These are phyloP conservation scores for Cheilosia soror DNA, from an alignment of 2,888 invertebrate species.

Conservation along the genomic window DNA sequence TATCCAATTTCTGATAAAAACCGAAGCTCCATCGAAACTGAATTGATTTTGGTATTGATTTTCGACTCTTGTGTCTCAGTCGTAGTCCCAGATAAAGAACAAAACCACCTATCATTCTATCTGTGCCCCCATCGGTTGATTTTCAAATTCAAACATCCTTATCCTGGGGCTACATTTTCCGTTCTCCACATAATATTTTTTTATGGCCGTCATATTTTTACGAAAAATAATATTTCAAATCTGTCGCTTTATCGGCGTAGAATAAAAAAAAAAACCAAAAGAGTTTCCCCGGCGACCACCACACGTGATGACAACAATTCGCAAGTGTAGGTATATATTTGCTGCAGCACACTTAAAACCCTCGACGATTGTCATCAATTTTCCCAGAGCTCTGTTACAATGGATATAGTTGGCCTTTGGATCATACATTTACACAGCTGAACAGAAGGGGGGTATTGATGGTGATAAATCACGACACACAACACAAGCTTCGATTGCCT, in stretches of 20 bases:
- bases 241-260: slow-evolving; percentile 45
- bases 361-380: slow-evolving; percentile 52
- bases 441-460: neutral
- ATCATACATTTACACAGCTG: neutral
- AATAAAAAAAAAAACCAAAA: neutral
- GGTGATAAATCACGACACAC: slow-evolving; percentile 61
- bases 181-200: slow-evolving; percentile 7
- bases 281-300: neutral
- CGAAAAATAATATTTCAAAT: slow-evolving; percentile 66
- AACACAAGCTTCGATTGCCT: slow-evolving; percentile 30
- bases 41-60: slow-evolving; percentile 26
- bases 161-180: slow-evolving; percentile 8
- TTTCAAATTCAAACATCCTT: slow-evolving; percentile 36
- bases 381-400: slow-evolving; percentile 4
- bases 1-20: slow-evolving; percentile 11
- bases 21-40: slow-evolving; percentile 1
- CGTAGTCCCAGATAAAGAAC: slow-evolving; percentile 11
- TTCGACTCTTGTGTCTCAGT: neutral
- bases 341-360: slow-evolving; percentile 7
- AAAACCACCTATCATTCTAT: neutral
- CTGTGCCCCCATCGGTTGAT: neutral
- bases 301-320: slow-evolving; percentile 21
- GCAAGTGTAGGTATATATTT: slow-evolving; percentile 27
- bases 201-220: slow-evolving; percentile 52
- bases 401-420: slow-evolving; percentile 32